A percentile compares a stretch with the other conserved stretches of the same genome.
Conservation (phyloP, 2,888 invertebrate species). For the Tachystola acroxantha region DNA sequence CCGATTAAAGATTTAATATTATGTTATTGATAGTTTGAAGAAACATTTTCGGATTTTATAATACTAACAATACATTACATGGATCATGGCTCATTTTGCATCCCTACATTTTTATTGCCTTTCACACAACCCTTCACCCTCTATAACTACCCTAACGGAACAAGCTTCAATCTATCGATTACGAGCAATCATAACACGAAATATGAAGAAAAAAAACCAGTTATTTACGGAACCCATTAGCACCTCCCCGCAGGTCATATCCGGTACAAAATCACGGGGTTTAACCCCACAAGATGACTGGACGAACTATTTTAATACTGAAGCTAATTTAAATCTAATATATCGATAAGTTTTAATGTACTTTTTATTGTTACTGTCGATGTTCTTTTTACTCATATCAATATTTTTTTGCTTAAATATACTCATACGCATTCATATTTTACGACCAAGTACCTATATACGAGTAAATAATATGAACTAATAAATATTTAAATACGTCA, state of each 20-base stretch:
- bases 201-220: constrained; percentile 26
- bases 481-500: too few species aligned
- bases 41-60: too few species aligned
- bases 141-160: constrained; percentile 30
- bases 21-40: too few species aligned
- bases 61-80: too few species aligned
- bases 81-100: background rate
- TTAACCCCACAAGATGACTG: constrained; percentile 46
- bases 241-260: constrained; percentile 58
- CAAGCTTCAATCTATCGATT: constrained; percentile 31
- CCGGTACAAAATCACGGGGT: constrained; percentile 61
- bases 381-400: background rate
- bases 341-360: constrained; percentile 26
- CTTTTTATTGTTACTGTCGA: background rate
- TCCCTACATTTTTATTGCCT: constrained; percentile 5
- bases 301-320: constrained; percentile 29
- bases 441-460: too few species aligned
- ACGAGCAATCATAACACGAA: constrained; percentile 29
- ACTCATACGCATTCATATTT: too few species aligned
- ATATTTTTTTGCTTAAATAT: too few species aligned
- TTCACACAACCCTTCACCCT: constrained; percentile 20
- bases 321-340: constrained; percentile 47
- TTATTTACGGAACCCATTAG: constrained; percentile 59
- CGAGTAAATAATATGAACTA: too few species aligned
- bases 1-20: too few species aligned